These are phyloP conservation scores for Crocidura indochinensis DNA, from an alignment of 2,797 vertebrate genomes.

Conservation along the genomic window DNA sequence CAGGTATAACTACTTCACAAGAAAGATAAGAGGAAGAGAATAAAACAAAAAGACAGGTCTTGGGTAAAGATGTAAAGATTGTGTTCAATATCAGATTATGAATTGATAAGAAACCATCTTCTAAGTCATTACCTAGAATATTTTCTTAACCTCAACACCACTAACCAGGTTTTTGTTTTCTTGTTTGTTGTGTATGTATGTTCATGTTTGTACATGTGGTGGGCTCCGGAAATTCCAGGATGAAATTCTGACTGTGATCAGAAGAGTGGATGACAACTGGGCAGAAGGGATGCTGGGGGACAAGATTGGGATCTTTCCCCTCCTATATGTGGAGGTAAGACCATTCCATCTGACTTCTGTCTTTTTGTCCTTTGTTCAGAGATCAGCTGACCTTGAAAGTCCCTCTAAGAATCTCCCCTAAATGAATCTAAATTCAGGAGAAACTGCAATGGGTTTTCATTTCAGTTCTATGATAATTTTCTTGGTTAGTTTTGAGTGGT, in stretches of 20 bases:
- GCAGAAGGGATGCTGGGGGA: constrained; percentile 99
- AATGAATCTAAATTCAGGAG: not conserved
- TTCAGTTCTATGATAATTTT: not conserved
- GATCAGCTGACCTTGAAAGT: not conserved
- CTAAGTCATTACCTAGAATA: too few relatives aligned
- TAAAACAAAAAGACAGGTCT: too few relatives aligned
- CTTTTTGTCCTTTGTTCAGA: not conserved
- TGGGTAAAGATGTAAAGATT: not conserved
- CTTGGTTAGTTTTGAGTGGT: not conserved
- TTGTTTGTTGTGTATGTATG: constrained; percentile 57
- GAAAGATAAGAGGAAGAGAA: not conserved
- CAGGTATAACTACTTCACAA: not conserved
- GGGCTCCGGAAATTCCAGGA: constrained; percentile 91
- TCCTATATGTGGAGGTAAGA: constrained; percentile 98
- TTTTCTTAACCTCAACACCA: not conserved
- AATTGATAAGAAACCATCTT: not conserved
- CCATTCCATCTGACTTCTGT: not conserved
- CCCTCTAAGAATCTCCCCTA: not conserved
- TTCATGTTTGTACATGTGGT: constrained; percentile 5
- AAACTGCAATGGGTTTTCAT: not conserved
- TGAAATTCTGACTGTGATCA: constrained; percentile 98
- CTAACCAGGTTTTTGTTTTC: constrained; percentile 68
- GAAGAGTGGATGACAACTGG: constrained; percentile 99
- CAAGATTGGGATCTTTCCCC: constrained; percentile 99
- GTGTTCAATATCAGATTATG: not conserved